Evolutionary conservation across 1,140 invertebrate genomes (phyloP).

Genomic region (Phymastichus coffea): DNA sequence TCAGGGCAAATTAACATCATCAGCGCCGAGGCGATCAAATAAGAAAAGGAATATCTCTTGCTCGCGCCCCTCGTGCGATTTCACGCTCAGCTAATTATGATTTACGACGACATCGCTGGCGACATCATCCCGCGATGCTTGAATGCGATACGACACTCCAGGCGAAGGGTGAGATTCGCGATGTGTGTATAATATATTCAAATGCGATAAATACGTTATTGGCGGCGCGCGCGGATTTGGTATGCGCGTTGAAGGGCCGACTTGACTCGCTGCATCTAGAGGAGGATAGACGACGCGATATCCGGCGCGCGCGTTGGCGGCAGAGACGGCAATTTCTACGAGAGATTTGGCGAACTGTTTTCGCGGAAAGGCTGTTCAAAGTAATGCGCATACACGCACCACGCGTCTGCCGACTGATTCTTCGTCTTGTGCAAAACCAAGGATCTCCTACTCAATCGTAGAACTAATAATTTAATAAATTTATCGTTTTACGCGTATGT

Average conservation of each 20-base stretch:
- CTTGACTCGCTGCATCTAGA: constrained; percentile 28
- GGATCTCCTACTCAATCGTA: too few relatives aligned
- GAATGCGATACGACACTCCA: constrained; percentile 44
- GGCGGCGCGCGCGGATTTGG: constrained; percentile 28
- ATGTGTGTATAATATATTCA: constrained; percentile 47
- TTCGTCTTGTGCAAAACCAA: too few relatives aligned
- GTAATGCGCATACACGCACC: too few relatives aligned
- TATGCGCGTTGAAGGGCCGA: constrained; percentile 3
- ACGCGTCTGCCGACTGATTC: too few relatives aligned
- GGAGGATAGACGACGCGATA: too few relatives aligned
- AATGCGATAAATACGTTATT: constrained; percentile 53
- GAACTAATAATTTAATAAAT: too few relatives aligned
- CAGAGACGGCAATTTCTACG: too few relatives aligned
- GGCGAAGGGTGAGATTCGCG: background rate
- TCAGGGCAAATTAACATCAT: background rate
- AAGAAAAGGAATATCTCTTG: background rate
- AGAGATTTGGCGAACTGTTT: too few relatives aligned
- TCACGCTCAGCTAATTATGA: constrained; percentile 52
- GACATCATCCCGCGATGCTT: constrained; percentile 44
- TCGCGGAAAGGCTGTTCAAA: too few relatives aligned
- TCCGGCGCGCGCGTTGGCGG: too few relatives aligned
- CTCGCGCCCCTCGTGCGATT: constrained; percentile 40
- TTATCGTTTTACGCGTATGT: too few relatives aligned
- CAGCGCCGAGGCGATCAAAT: background rate
- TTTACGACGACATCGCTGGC: constrained; percentile 51